phyloP scores from a whole-genome alignment of 2,888 invertebrate genomes.

The Endomychus coccineus region DNA sequence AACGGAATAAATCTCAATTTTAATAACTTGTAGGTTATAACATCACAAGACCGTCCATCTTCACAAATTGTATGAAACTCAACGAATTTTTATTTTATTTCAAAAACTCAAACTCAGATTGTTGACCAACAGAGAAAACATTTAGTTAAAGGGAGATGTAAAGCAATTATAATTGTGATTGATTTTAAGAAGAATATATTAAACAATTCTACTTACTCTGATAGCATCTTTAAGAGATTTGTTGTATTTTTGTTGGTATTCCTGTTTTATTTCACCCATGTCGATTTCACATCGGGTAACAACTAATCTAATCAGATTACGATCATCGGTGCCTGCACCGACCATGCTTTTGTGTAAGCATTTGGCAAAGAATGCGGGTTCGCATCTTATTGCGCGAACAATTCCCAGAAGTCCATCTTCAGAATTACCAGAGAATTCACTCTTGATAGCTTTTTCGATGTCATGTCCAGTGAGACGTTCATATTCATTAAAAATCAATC shows the following conservation, averaged over 20 bases:
- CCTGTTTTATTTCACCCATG: slow-evolving; percentile 74
- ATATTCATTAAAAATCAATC: slow-evolving; percentile 49
- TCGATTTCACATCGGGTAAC: slow-evolving; percentile 80
- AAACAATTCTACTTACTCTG: slow-evolving; percentile 49
- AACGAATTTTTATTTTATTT: too few relatives aligned
- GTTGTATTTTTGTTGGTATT: slow-evolving; percentile 66
- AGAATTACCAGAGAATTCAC: slow-evolving; percentile 77
- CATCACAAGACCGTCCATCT: too few relatives aligned
- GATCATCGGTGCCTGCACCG: slow-evolving; percentile 83
- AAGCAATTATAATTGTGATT: slow-evolving; percentile 2
- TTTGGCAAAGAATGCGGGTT: slow-evolving; percentile 78
- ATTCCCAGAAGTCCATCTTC: slow-evolving; percentile 76
- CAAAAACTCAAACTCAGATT: slow-evolving; percentile 1
- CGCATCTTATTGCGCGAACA: slow-evolving; percentile 71
- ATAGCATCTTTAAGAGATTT: slow-evolving; percentile 74
- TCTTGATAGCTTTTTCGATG: slow-evolving; percentile 70
- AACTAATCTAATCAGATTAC: slow-evolving; percentile 75
- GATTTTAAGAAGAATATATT: slow-evolving; percentile 3
- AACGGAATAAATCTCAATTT: too few relatives aligned
- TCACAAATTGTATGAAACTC: too few relatives aligned
- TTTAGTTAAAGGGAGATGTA: slow-evolving; percentile 5
- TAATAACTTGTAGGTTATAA: too few relatives aligned
- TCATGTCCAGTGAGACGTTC: slow-evolving; percentile 67
- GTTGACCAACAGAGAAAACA: slow-evolving; percentile 1
- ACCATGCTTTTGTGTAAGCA: slow-evolving; percentile 82